A percentile compares a stretch with the other conserved stretches of the same genome.
Conservation (phyloP, 2,113 vertebrate species). For the Tinamus guttatus region DNA sequence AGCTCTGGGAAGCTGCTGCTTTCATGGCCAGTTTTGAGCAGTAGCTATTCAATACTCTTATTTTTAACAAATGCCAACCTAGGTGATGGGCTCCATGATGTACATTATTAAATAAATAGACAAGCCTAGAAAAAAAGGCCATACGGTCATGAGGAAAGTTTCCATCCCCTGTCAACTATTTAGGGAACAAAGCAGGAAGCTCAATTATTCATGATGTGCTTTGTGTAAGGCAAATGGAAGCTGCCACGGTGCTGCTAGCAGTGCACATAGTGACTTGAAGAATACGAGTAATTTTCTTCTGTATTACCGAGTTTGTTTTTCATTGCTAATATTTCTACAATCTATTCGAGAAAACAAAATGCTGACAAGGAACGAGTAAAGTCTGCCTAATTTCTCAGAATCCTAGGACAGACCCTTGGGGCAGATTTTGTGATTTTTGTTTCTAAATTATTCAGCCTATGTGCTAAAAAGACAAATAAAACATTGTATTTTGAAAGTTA, state of each 20-base stretch:
- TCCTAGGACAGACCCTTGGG: background rate
- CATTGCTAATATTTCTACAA: background rate
- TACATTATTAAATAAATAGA: slow-evolving; percentile 31
- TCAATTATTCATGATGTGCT: slow-evolving; percentile 57
- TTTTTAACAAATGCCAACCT: slow-evolving; percentile 19
- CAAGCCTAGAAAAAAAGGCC: background rate
- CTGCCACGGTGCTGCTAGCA: background rate
- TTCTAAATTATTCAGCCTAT: slow-evolving; percentile 47
- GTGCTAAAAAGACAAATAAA: slow-evolving; percentile 31
- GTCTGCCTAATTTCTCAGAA: background rate
- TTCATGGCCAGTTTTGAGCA: background rate
- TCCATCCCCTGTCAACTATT: slow-evolving; percentile 33
- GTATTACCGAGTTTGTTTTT: background rate
- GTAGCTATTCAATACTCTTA: slow-evolving; percentile 45
- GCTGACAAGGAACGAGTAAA: background rate
- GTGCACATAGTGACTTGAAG: slow-evolving; percentile 3
- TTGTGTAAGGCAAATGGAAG: slow-evolving; percentile 57
- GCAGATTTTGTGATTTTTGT: background rate
- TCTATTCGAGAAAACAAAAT: background rate
- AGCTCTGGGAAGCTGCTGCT: background rate
- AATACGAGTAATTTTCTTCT: background rate
- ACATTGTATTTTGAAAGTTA: background rate
- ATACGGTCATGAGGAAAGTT: slow-evolving; percentile 18
- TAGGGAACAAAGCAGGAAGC: slow-evolving; percentile 25
- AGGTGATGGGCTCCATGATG: slow-evolving; percentile 2